A percentile compares a stretch with the other conserved stretches of the same genome.
These are phyloP conservation scores for Doryteuthis pealeii DNA, from an alignment of 1,140 invertebrate genomes.

Conservation along the genomic window DNA sequence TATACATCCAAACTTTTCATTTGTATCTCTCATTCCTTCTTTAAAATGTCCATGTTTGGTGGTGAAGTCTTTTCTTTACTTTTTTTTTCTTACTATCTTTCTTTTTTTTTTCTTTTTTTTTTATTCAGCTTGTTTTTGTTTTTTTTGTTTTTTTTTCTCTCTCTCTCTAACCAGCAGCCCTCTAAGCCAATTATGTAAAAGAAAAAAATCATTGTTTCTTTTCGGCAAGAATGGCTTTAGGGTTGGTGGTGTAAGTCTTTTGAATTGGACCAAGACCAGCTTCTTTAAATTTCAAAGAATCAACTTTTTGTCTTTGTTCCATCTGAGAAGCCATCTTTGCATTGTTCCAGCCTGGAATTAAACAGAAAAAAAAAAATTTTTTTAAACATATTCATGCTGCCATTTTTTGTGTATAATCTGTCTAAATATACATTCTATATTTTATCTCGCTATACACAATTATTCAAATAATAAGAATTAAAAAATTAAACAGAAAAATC, in stretches of 20 bases:
- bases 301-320: constrained; percentile 73
- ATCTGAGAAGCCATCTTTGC: constrained; percentile 78
- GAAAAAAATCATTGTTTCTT: too few relatives aligned
- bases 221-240: constrained; percentile 59
- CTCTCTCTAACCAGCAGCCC: background rate
- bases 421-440: too few relatives aligned
- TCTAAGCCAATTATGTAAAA: too few relatives aligned
- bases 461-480: too few relatives aligned
- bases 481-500: too few relatives aligned
- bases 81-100: background rate
- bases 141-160: background rate
- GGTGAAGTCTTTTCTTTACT: background rate
- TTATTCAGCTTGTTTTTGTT: background rate
- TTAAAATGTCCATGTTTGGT: background rate
- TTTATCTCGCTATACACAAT: too few relatives aligned
- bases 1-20: too few relatives aligned
- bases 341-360: constrained; percentile 75
- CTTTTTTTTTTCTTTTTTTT: background rate
- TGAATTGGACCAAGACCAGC: constrained; percentile 81
- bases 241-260: constrained; percentile 86
- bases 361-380: too few relatives aligned
- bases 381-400: too few relatives aligned
- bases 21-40: too few relatives aligned
- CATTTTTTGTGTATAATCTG: too few relatives aligned
- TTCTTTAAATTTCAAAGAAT: constrained; percentile 77